phyloP scores from a whole-genome alignment of 2,113 vertebrate genomes.

The Donacobius atricapilla region DNA sequence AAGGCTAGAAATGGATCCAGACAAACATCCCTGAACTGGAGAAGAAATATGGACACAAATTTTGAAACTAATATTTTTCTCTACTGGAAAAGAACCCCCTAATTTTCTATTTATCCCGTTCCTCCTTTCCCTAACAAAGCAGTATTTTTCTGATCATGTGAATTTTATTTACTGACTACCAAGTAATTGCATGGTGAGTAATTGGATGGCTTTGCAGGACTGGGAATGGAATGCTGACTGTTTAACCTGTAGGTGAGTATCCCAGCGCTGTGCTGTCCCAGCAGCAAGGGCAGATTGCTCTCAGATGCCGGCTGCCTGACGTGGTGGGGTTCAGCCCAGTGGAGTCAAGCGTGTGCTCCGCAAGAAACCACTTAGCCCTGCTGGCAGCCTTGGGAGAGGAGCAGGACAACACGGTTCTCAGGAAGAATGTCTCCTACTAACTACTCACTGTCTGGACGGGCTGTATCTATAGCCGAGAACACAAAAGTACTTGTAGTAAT shows the following conservation, averaged over 20 bases:
- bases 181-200: constrained; percentile 53
- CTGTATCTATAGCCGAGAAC: background rate
- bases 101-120: constrained; percentile 49
- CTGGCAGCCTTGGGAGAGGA: background rate
- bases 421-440: background rate
- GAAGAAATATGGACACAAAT: constrained; percentile 4
- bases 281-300: background rate
- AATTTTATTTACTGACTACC: constrained; percentile 62
- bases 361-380: background rate
- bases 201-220: background rate
- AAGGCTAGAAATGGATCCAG: constrained; percentile 14
- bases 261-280: background rate
- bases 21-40: constrained; percentile 13
- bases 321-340: background rate
- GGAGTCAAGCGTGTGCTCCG: background rate
- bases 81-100: constrained; percentile 43
- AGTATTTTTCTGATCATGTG: constrained; percentile 61
- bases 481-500: background rate
- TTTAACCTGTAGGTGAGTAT: constrained; percentile 14
- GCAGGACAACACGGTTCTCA: background rate
- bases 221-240: background rate
- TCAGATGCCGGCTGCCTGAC: background rate
- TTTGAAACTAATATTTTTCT: constrained; percentile 42
- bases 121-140: constrained; percentile 35
- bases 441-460: background rate